Conservation (phyloP, 2,888 invertebrate species). For the Luffia ferchaultella region DNA sequence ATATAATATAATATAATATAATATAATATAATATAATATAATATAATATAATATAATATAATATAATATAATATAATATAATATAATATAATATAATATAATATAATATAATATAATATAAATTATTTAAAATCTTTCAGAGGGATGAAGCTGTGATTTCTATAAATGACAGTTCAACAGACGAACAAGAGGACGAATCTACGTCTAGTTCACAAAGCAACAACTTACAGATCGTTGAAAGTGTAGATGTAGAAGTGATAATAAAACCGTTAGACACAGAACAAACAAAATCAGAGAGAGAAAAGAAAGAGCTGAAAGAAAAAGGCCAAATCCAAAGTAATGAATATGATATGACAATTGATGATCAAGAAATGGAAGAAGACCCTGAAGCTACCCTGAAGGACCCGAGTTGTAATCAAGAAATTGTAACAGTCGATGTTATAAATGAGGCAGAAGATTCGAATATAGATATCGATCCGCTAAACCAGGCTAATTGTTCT, state of each 20-base stretch:
- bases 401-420: not conserved
- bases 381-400: not conserved
- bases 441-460: not conserved
- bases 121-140: not conserved
- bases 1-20: no score
- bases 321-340: not conserved
- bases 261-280: not conserved
- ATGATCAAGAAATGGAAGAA: not conserved
- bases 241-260: not conserved
- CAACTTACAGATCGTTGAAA: conserved; percentile 2
- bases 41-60: no score
- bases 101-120: no score
- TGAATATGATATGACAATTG: no score
- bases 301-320: not conserved
- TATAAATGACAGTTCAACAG: not conserved
- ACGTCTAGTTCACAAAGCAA: conserved; percentile 1
- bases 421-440: not conserved
- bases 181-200: not conserved
- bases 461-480: conserved; percentile 21
- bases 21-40: no score
- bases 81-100: no score
- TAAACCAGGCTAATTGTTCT: conserved; percentile 36
- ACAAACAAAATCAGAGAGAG: not conserved
- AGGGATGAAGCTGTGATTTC: not conserved
- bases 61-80: no score